phyloP scores from a whole-genome alignment of 2,888 invertebrate species.

The Amphimallon solstitiale region DNA sequence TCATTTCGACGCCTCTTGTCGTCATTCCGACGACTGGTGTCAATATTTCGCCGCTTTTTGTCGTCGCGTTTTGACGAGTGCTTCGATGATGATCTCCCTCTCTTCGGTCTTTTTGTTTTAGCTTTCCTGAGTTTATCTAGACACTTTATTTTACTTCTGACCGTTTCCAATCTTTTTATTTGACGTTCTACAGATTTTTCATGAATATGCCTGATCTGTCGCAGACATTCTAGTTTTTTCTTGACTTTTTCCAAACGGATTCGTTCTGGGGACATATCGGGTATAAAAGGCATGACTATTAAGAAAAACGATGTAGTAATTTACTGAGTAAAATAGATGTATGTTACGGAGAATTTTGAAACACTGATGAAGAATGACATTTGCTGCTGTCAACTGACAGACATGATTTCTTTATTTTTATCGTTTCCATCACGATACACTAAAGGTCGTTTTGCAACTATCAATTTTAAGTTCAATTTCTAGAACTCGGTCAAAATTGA shows the following conservation, averaged over 20 bases:
- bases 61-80: too few species aligned
- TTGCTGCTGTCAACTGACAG: neutral
- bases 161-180: conserved; percentile 2
- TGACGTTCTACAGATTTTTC: conserved; percentile 22
- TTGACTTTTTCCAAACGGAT: conserved; percentile 11
- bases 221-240: conserved; percentile 17
- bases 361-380: neutral
- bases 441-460: too few species aligned
- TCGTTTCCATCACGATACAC: too few species aligned
- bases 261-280: conserved; percentile 2
- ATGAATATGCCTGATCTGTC: conserved; percentile 20
- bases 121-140: neutral
- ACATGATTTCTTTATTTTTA: neutral
- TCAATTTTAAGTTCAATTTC: too few species aligned
- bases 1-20: too few species aligned
- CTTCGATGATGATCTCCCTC: too few species aligned
- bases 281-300: neutral
- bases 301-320: neutral
- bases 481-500: too few species aligned
- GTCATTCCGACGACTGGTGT: neutral
- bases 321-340: too few species aligned
- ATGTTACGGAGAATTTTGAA: neutral
- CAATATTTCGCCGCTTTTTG: neutral
- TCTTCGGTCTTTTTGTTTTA: neutral
- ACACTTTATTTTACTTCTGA: conserved; percentile 7